These are phyloP conservation scores for Cyclopterus lumpus DNA, from an alignment of 2,797 vertebrate species.

Conservation along the genomic window DNA sequence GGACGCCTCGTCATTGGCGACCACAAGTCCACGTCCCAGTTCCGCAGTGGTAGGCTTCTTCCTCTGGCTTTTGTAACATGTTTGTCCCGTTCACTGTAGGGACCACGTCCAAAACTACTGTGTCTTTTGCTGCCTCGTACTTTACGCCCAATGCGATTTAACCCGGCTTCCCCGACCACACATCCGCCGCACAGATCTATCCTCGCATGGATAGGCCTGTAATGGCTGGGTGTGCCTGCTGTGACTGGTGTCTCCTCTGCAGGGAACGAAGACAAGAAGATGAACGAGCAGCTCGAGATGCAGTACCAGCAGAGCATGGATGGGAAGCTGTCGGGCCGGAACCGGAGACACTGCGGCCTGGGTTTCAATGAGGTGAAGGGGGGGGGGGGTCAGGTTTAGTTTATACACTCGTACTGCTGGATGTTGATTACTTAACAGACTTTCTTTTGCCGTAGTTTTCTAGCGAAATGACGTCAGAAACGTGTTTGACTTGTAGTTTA, in stretches of 20 bases:
- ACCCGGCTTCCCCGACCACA: constrained; percentile 29
- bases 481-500: neutral
- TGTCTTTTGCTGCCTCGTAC: constrained; percentile 9
- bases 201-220: constrained; percentile 60
- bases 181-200: constrained; percentile 60
- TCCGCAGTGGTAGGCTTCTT: constrained; percentile 91
- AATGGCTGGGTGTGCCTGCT: constrained; percentile 53
- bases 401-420: neutral
- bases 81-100: no score
- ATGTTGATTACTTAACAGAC: neutral
- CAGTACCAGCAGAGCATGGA: constrained; percentile 97
- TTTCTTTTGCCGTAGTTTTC: neutral
- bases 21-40: constrained; percentile 95
- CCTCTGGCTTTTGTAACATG: neutral
- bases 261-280: constrained; percentile 94
- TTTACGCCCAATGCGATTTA: constrained; percentile 41
- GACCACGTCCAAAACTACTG: constrained; percentile 8
- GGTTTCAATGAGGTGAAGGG: constrained; percentile 92
- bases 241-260: constrained; percentile 69
- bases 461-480: neutral
- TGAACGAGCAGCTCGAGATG: constrained; percentile 92
- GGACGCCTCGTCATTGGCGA: constrained; percentile 96
- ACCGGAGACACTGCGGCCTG: constrained; percentile 93
- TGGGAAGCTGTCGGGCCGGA: constrained; percentile 91
- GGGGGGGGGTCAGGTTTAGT: neutral